Conservation (phyloP, 1,140 invertebrate genomes). For the Sminthurinus signatus region DNA sequence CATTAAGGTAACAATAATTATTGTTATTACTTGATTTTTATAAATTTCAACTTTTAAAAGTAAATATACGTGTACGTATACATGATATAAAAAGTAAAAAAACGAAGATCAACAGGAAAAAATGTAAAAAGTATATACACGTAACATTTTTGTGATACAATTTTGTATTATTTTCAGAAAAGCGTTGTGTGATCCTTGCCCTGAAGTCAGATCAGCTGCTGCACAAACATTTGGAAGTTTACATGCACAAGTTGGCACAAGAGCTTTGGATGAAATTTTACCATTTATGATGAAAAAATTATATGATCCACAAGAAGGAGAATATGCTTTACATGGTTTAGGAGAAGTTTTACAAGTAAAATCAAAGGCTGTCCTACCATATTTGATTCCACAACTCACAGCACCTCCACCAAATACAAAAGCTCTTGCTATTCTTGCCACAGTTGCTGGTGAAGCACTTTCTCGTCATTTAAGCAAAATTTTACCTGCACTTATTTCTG, state of each 20-base stretch:
- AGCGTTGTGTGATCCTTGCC: slow-evolving; percentile 85
- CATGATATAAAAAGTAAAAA: too few relatives aligned
- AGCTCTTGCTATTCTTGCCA: slow-evolving; percentile 83
- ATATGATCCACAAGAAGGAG: slow-evolving; percentile 65
- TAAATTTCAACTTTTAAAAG: too few relatives aligned
- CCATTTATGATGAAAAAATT: slow-evolving; percentile 80
- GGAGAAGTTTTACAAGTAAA: slow-evolving; percentile 96
- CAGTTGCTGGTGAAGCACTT: slow-evolving; percentile 87
- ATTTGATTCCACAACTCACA: slow-evolving; percentile 90
- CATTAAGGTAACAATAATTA: slow-evolving; percentile 62
- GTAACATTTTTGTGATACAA: too few relatives aligned
- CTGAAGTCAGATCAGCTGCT: slow-evolving; percentile 87
- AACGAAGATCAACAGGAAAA: too few relatives aligned
- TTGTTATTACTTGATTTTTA: too few relatives aligned
- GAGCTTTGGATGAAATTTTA: slow-evolving; percentile 95
- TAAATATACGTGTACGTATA: too few relatives aligned
- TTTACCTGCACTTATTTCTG: slow-evolving; percentile 76
- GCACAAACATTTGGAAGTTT: slow-evolving; percentile 94
- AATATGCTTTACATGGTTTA: slow-evolving; percentile 85
- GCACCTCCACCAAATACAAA: slow-evolving; percentile 71
- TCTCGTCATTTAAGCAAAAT: slow-evolving; percentile 86
- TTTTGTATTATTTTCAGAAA: slow-evolving; percentile 51
- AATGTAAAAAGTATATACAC: too few relatives aligned
- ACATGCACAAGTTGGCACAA: slow-evolving; percentile 85
- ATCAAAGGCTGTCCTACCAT: slow-evolving; percentile 88